Evolutionary conservation across 1,140 invertebrate genomes (phyloP).

Genomic region (Drosophila insularis): DNA sequence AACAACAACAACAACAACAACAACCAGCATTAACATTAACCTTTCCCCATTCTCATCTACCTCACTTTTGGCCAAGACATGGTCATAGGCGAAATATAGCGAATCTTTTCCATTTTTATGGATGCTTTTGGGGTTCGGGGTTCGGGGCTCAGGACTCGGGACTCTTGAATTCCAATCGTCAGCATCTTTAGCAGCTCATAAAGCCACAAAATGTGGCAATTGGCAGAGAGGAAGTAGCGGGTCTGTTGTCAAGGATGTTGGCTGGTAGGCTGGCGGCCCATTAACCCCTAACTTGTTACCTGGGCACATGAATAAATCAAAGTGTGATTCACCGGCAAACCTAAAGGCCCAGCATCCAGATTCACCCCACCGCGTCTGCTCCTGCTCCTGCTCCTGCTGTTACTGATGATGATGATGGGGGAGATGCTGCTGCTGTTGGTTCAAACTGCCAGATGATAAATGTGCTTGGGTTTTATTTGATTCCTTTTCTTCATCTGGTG

Average conservation of each 20-base stretch:
- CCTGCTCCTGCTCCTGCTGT: neutral
- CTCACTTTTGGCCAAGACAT: neutral
- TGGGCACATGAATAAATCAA: conserved; percentile 77
- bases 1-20: neutral
- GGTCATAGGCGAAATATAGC: neutral
- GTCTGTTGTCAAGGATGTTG: neutral
- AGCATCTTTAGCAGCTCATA: conserved; percentile 71
- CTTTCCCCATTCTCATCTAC: neutral
- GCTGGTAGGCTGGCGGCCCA: conserved; percentile 40
- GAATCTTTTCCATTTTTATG: conserved; percentile 8
- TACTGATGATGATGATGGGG: neutral
- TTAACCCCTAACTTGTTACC: conserved; percentile 69
- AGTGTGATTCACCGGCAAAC: conserved; percentile 41
- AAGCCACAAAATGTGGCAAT: conserved; percentile 48
- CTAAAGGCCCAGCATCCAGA: neutral
- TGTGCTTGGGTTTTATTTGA: conserved; percentile 46
- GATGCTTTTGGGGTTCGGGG: neutral
- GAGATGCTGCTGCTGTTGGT: neutral
- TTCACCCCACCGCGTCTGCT: neutral
- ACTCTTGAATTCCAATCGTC: neutral
- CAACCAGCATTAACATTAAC: conserved; percentile 10
- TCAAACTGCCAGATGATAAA: conserved; percentile 67
- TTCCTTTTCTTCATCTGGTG: conserved; percentile 8
- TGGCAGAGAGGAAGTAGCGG: conserved; percentile 3
- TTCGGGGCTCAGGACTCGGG: no score